Conservation (phyloP, 2,888 invertebrate genomes). For the Leucophenga montana region DNA sequence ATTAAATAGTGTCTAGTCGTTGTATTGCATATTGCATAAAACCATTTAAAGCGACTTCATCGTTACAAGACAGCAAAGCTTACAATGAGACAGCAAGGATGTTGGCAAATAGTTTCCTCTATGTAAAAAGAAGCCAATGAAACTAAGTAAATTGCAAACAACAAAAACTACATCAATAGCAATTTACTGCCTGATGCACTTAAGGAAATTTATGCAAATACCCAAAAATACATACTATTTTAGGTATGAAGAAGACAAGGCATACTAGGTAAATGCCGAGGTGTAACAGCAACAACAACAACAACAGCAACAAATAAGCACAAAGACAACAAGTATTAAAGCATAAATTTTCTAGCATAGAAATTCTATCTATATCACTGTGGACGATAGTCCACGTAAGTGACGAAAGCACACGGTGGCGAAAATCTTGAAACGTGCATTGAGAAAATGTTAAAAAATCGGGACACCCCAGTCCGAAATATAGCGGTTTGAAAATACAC, state of each 20-base stretch:
- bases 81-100: conserved; percentile 55
- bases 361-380: conserved; percentile 59
- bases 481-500: too few species aligned
- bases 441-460: too few species aligned
- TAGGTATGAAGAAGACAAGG: conserved; percentile 15
- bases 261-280: neutral
- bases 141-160: conserved; percentile 35
- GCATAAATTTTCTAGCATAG: conserved; percentile 66
- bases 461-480: too few species aligned
- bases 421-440: too few species aligned
- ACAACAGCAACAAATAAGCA: conserved; percentile 59
- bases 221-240: conserved; percentile 69
- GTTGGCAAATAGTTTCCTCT: neutral
- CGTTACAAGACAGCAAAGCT: conserved; percentile 66
- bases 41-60: conserved; percentile 55
- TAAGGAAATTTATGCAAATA: conserved; percentile 71
- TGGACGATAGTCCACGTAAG: too few species aligned
- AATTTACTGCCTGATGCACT: conserved; percentile 70
- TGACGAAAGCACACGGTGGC: too few species aligned
- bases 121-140: neutral
- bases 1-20: conserved; percentile 69
- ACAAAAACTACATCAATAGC: conserved; percentile 63
- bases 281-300: conserved; percentile 32
- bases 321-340: conserved; percentile 62
- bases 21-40: conserved; percentile 30